phyloP scores from a whole-genome alignment of 2,113 vertebrate species.

The Eurypyga helias region DNA sequence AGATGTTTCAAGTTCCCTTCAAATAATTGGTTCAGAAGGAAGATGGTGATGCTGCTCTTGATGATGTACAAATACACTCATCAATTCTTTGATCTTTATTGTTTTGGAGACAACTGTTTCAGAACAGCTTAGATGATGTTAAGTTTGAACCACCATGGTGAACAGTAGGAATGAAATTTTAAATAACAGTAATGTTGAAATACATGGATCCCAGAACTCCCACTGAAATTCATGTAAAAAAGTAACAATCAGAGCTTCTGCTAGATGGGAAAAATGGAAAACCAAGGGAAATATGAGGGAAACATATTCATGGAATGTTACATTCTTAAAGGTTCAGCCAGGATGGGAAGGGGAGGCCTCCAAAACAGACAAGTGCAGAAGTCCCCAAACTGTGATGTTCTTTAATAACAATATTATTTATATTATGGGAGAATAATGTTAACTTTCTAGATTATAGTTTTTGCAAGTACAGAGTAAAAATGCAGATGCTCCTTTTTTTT shows the following conservation, averaged over 20 bases:
- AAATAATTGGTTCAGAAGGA: not conserved
- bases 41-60: not conserved
- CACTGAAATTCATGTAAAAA: not conserved
- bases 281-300: not conserved
- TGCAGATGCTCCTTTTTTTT: not conserved
- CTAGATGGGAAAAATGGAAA: not conserved
- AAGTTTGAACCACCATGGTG: not conserved
- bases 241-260: not conserved
- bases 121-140: not conserved
- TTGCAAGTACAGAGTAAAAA: not conserved
- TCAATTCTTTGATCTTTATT: not conserved
- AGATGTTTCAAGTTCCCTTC: not conserved
- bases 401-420: not conserved
- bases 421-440: not conserved
- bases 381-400: not conserved
- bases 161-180: not conserved
- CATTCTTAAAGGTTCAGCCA: not conserved
- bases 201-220: not conserved
- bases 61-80: not conserved
- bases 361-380: not conserved
- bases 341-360: not conserved
- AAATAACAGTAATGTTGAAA: not conserved
- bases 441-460: not conserved
- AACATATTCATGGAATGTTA: not conserved
- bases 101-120: not conserved